phyloP scores from a whole-genome alignment of 1,140 invertebrate species.

The Drosophila ohnishii region DNA sequence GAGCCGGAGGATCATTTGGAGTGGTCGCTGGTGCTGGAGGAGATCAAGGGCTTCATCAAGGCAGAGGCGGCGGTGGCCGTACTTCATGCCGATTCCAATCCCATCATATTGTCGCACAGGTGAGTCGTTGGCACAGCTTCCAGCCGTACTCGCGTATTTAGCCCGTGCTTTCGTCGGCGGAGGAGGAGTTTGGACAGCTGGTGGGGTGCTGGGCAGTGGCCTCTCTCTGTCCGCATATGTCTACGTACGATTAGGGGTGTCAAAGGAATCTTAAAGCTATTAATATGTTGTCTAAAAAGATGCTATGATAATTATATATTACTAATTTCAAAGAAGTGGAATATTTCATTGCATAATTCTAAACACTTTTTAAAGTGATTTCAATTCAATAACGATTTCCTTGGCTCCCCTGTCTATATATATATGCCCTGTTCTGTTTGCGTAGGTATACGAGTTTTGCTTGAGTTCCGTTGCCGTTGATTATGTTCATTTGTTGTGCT shows the following conservation, averaged over 20 bases:
- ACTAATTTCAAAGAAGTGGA: background rate
- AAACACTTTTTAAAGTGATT: background rate
- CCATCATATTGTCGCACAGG: slow-evolving; percentile 92
- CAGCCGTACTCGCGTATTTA: slow-evolving; percentile 46
- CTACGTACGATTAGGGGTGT: background rate
- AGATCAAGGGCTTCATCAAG: slow-evolving; percentile 97
- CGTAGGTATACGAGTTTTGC: slow-evolving; percentile 78
- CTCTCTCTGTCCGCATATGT: slow-evolving; percentile 46
- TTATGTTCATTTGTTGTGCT: slow-evolving; percentile 76
- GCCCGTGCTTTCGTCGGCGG: slow-evolving; percentile 83
- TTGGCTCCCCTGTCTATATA: slow-evolving; percentile 8
- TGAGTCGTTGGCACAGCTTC: slow-evolving; percentile 82
- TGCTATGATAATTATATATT: background rate
- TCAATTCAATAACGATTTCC: background rate
- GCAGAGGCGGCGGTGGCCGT: slow-evolving; percentile 95
- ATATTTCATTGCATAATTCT: background rate
- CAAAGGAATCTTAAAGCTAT: background rate
- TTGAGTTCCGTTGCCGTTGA: slow-evolving; percentile 67
- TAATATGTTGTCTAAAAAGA: background rate
- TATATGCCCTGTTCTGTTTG: slow-evolving; percentile 54
- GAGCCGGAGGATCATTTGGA: slow-evolving; percentile 98
- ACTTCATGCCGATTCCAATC: slow-evolving; percentile 93
- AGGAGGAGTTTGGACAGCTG: slow-evolving; percentile 80
- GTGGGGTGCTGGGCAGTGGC: slow-evolving; percentile 55
- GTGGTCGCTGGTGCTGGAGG: slow-evolving; percentile 96